Conservation (phyloP, 2,113 vertebrate genomes). For the Melierax canorus region DNA sequence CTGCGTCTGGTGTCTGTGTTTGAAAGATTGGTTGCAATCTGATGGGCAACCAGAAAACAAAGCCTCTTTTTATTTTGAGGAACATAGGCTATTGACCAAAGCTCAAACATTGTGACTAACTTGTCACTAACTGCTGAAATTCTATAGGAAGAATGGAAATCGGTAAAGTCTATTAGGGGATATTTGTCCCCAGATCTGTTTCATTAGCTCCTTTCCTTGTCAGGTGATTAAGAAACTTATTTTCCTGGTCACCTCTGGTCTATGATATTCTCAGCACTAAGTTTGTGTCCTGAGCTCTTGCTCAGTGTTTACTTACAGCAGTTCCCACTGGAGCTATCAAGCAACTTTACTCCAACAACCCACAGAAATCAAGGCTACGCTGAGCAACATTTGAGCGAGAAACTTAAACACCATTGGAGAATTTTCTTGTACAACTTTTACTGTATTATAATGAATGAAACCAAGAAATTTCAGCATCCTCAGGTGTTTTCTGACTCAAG, state of each 20-base stretch:
- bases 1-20: neutral
- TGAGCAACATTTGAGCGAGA: neutral
- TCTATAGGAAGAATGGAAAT: neutral
- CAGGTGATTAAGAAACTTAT: neutral
- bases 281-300: neutral
- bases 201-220: neutral
- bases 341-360: neutral
- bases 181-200: neutral
- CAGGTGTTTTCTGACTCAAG: neutral
- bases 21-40: neutral
- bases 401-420: rapidly evolving
- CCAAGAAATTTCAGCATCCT: neutral
- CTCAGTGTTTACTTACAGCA: neutral
- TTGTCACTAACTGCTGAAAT: neutral
- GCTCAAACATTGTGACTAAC: neutral
- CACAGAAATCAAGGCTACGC: neutral
- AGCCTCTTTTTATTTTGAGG: neutral
- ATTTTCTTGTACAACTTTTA: neutral
- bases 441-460: neutral
- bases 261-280: neutral
- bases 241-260: neutral
- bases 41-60: neutral
- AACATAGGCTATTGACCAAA: neutral
- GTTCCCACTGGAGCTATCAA: neutral
- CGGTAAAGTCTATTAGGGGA: neutral